phyloP scores from a whole-genome alignment of 2,888 invertebrate genomes.

The Epirrhoe tristata region DNA sequence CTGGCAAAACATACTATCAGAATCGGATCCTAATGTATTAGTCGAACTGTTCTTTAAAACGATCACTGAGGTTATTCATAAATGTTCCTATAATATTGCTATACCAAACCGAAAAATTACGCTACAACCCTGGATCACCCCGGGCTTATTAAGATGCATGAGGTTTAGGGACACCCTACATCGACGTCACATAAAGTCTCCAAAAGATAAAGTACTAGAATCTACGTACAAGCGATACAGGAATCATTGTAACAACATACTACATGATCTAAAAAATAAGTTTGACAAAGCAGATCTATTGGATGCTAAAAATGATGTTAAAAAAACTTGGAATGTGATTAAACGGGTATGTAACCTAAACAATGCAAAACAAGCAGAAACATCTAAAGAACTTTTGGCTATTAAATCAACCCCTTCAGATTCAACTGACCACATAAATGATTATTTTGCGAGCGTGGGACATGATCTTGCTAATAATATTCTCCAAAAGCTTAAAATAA shows the following conservation, averaged over 20 bases:
- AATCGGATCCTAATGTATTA: not conserved
- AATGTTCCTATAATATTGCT: not conserved
- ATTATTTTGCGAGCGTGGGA: not conserved
- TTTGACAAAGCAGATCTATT: not conserved
- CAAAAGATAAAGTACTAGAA: not conserved
- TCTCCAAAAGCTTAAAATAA: not conserved
- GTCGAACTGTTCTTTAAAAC: not conserved
- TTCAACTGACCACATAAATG: not conserved
- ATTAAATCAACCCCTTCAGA: not conserved
- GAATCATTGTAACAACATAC: not conserved
- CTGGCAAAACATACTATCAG: not conserved
- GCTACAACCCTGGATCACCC: too few relatives aligned
- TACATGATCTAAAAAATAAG: too few relatives aligned
- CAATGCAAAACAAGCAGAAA: not conserved
- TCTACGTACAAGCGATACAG: not conserved
- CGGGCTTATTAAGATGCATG: slow-evolving; percentile 3
- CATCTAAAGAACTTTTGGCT: not conserved
- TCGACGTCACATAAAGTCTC: not conserved
- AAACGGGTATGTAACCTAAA: not conserved
- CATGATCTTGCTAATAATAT: not conserved
- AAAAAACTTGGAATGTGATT: too few relatives aligned
- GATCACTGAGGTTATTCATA: not conserved
- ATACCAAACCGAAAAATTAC: not conserved
- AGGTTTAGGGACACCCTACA: not conserved
- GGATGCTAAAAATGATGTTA: not conserved